phyloP scores from a whole-genome alignment of 2,797 vertebrate genomes.

The Morelia viridis region DNA sequence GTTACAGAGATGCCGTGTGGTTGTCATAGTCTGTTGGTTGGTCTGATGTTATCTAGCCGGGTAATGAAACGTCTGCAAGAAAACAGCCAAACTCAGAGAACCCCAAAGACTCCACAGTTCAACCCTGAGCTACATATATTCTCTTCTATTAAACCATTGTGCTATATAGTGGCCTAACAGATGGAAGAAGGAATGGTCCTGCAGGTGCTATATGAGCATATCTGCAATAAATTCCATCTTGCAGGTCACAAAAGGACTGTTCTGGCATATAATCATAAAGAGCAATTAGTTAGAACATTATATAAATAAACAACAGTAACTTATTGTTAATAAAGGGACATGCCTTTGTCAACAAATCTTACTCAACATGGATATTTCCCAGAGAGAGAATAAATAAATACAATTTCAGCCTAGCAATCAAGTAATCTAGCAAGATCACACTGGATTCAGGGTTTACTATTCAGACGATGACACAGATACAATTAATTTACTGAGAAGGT shows the following conservation, averaged over 20 bases:
- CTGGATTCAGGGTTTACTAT: neutral
- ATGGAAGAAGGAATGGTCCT: neutral
- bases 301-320: conserved; percentile 28
- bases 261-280: conserved; percentile 19
- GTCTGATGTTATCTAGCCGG: too few relatives aligned
- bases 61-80: too few relatives aligned
- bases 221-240: neutral
- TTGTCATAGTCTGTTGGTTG: too few relatives aligned
- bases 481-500: too few relatives aligned
- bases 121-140: too few relatives aligned
- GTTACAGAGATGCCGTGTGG: too few relatives aligned
- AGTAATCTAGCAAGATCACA: neutral
- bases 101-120: too few relatives aligned
- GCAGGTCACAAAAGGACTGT: neutral
- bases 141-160: neutral
- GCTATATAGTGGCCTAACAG: neutral
- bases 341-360: conserved; percentile 5
- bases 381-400: neutral
- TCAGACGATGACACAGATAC: neutral
- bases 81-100: too few relatives aligned
- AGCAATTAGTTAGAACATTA: conserved; percentile 18
- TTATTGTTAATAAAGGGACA: neutral
- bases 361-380: conserved; percentile 2
- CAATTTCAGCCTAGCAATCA: neutral
- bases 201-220: neutral